Percentiles rank a stretch among this genome's conserved stretches.
phyloP scores from a whole-genome alignment of 2,797 vertebrate genomes.

The Diplodus sargus region DNA sequence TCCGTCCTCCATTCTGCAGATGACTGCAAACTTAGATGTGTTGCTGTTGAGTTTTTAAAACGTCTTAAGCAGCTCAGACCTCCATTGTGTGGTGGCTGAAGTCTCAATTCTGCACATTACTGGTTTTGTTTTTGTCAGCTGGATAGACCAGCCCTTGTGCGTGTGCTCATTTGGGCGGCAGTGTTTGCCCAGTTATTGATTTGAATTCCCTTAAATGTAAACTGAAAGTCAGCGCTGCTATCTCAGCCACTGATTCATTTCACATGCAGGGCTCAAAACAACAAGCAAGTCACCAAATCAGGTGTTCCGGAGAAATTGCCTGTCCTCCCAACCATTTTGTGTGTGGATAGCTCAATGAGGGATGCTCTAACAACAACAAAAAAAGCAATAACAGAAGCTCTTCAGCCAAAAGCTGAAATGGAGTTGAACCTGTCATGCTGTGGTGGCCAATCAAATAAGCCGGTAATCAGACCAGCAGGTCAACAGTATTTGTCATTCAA shows the following conservation, averaged over 20 bases:
- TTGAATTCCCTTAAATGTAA: background rate
- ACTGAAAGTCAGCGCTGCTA: background rate
- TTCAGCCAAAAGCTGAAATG: too few relatives aligned
- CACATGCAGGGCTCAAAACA: background rate
- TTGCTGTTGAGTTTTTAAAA: background rate
- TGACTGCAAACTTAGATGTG: conserved; percentile 3
- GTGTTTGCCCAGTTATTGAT: background rate
- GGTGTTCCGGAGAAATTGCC: too few relatives aligned
- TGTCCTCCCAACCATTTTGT: too few relatives aligned
- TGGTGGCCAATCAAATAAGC: too few relatives aligned
- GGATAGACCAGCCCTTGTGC: background rate
- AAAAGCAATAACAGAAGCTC: too few relatives aligned
- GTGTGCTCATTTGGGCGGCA: background rate
- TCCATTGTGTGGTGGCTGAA: background rate
- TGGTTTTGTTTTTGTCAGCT: background rate
- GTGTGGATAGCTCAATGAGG: too few relatives aligned
- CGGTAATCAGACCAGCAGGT: too few relatives aligned
- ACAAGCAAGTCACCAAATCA: too few relatives aligned
- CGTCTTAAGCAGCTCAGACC: conserved; percentile 1
- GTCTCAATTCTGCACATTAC: background rate
- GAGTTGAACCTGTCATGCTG: too few relatives aligned
- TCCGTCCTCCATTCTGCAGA: background rate
- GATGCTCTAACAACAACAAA: too few relatives aligned
- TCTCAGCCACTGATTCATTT: background rate
- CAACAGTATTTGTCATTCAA: too few relatives aligned